Evolutionary conservation across 53 echinoderm and acorn worm species (phyloP), one percentile per base, ranked within the genome.

Genomic region (Arbacia lixula): DNA sequence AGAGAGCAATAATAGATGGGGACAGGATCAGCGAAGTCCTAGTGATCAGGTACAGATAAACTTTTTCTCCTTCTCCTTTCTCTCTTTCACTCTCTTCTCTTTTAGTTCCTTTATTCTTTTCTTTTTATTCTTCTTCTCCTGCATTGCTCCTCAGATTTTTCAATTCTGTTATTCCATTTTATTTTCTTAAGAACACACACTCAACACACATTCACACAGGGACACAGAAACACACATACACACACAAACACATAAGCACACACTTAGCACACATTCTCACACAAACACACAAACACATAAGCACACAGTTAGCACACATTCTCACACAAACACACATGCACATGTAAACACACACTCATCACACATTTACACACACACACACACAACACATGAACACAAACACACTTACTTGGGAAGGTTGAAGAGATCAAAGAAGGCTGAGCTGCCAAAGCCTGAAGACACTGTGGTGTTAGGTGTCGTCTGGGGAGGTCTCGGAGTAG

Each of bases 401-500:
- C 14, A 0, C 20, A 81, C 82, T 81, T 21, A 81, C 82, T 63
- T 61, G 40, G 82, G 82, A 9, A 81, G 82, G 33, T 81, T 81
- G 50, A 81, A 81, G 46, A 81, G 82, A 63, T 81, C 46, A 17
- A 81, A 81, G 64, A 81, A 81, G 0, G 63, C 24, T 0, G 40
- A 62, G 3, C 40, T 16, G 14, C 63, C 64, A 0, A 64, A 51
- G 16, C 9, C 20, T 19, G 65, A 20, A 32, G 62, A 40, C n/a
- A 34, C 30, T 0, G 62, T 81, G 17, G 64, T 38, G 26, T 42
- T 62, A n/a, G 43, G 41, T n/a, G 50, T 63, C 6, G 64, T n/a
- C 50, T 0, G 6, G 32, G 62, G 24, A 3, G 51, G 32, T 3
- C 8, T 26, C 3, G 64, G 63, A 9, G 63, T 81, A 33, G 64